Evolutionary conservation across 2,888 invertebrate species (phyloP).

Genomic region (Melikaiella ostensackeni): DNA sequence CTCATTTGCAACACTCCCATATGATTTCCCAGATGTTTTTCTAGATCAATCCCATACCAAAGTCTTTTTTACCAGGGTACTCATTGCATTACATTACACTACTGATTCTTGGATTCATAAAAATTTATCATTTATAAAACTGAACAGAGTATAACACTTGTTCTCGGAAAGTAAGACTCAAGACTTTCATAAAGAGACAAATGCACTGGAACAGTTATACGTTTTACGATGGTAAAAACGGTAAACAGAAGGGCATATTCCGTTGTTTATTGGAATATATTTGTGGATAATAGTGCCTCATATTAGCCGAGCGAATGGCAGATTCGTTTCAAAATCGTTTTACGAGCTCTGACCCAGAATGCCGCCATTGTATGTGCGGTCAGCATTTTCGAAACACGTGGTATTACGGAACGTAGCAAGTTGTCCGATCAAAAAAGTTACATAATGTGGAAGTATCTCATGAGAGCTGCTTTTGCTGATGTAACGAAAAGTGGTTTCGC

Average conservation of each 20-base stretch:
- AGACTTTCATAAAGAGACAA: not conserved
- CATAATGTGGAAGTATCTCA: slow-evolving; percentile 35
- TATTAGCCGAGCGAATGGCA: not conserved
- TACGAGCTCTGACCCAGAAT: slow-evolving; percentile 33
- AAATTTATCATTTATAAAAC: too few relatives aligned
- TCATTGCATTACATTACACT: too few relatives aligned
- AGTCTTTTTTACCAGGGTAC: too few relatives aligned
- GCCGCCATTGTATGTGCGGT: slow-evolving; percentile 7
- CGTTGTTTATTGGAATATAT: not conserved
- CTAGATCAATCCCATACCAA: too few relatives aligned
- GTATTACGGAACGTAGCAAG: slow-evolving; percentile 33
- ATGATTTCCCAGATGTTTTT: too few relatives aligned
- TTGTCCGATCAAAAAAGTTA: slow-evolving; percentile 31
- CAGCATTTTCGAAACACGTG: slow-evolving; percentile 37
- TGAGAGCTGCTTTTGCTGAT: slow-evolving; percentile 34
- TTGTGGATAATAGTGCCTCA: not conserved
- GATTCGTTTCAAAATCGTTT: slow-evolving; percentile 9
- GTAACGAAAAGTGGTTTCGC: slow-evolving; percentile 34
- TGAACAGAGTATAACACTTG: too few relatives aligned
- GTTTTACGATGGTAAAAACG: not conserved
- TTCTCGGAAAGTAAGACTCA: too few relatives aligned
- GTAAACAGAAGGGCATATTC: not conserved
- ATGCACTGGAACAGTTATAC: not conserved
- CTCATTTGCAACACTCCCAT: too few relatives aligned
- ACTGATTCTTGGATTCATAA: too few relatives aligned